Percentiles rank a stretch among this genome's conserved stretches.
Evolutionary conservation across 2,888 invertebrate genomes (phyloP).

Genomic region (Drosophila tanythrix): DNA sequence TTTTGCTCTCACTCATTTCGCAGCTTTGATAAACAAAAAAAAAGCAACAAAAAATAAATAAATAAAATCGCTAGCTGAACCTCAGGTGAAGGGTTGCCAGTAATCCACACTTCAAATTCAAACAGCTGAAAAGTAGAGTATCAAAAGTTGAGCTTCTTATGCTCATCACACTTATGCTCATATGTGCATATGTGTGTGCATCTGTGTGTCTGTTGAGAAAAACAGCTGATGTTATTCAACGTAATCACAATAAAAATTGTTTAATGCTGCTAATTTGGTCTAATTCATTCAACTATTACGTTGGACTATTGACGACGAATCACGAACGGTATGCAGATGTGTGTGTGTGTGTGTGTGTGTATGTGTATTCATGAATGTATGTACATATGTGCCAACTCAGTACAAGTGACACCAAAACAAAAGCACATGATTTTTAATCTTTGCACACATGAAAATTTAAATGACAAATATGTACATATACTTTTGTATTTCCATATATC

Average conservation of each 20-base stretch:
- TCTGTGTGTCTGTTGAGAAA: neutral
- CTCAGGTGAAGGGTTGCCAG: neutral
- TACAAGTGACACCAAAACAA: constrained; percentile 33
- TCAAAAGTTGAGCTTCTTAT: neutral
- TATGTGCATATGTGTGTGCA: neutral
- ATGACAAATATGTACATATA: neutral
- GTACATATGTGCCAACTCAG: neutral
- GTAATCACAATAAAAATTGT: constrained; percentile 26
- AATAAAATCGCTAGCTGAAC: neutral
- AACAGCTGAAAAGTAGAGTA: neutral
- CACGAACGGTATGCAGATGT: neutral
- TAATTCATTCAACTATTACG: constrained; percentile 27
- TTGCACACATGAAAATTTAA: constrained; percentile 65
- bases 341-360: neutral
- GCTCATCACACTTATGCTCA: neutral
- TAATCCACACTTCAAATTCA: neutral
- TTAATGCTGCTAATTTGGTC: constrained; percentile 41
- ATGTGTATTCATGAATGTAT: neutral
- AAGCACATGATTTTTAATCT: constrained; percentile 53
- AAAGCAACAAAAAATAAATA: neutral
- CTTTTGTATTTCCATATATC: neutral
- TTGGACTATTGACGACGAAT: constrained; percentile 1
- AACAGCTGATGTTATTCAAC: constrained; percentile 52
- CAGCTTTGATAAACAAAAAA: constrained; percentile 26
- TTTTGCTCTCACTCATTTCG: constrained; percentile 26